Evolutionary conservation across 2,113 vertebrate species (phyloP).

Genomic region (Shinisaurus crocodilurus): DNA sequence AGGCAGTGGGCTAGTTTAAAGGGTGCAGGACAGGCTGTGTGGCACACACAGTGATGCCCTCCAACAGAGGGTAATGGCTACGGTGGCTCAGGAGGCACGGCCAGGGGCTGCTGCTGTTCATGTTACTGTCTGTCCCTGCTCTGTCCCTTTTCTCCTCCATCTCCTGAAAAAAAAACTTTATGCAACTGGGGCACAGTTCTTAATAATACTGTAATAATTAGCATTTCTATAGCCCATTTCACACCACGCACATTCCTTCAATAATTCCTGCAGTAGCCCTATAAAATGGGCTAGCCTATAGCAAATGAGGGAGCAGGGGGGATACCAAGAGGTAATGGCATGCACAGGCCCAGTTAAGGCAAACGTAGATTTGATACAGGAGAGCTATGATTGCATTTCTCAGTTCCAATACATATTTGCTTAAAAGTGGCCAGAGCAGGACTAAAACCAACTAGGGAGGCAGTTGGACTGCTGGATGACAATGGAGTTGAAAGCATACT

Average conservation of each 20-base stretch:
- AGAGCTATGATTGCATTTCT: background rate
- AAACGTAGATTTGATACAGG: background rate
- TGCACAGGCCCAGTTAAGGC: background rate
- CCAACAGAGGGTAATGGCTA: no score
- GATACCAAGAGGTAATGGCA: background rate
- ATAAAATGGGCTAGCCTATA: background rate
- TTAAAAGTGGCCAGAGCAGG: background rate
- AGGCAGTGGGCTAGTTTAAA: no score
- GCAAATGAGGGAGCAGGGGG: background rate
- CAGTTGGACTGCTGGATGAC: no score
- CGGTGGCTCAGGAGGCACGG: no score
- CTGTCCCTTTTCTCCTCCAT: background rate
- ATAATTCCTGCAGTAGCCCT: background rate
- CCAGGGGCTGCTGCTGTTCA: no score
- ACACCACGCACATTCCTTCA: background rate
- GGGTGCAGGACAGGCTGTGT: no score
- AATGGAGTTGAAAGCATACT: background rate
- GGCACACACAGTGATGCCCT: no score
- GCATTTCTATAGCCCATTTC: background rate
- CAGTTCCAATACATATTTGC: background rate
- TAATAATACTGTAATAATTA: background rate
- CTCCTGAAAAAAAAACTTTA: background rate
- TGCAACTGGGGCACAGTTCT: background rate
- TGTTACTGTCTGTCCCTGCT: background rate
- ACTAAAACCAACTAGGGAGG: background rate